A percentile compares a stretch with the other conserved stretches of the same genome.
phyloP scores from a whole-genome alignment of 2,888 invertebrate species.

The Lypha dubia region DNA sequence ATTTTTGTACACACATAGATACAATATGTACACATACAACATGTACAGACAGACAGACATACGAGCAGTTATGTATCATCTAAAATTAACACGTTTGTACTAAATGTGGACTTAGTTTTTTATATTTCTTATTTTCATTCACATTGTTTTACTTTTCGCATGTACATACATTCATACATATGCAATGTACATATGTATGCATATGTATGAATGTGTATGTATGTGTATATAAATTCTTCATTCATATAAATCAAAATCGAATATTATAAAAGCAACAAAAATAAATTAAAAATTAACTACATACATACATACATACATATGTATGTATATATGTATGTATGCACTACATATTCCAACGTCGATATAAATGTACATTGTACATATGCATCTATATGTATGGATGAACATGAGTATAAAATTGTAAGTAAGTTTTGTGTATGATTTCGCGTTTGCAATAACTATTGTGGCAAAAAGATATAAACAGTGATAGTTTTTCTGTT shows the following conservation, averaged over 20 bases:
- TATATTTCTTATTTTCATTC: neutral
- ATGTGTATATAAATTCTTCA: neutral
- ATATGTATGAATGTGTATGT: neutral
- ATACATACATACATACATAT: neutral
- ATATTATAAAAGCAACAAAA: neutral
- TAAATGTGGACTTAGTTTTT: neutral
- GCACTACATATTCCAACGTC: no score
- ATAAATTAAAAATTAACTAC: neutral
- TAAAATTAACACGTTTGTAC: neutral
- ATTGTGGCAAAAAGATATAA: neutral
- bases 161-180: neutral
- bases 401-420: constrained; percentile 5
- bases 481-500: constrained; percentile 41
- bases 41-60: neutral
- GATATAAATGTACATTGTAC: neutral
- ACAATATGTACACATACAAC: neutral
- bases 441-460: neutral
- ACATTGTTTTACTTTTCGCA: neutral
- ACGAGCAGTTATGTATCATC: neutral
- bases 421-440: constrained; percentile 1
- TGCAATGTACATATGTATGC: neutral
- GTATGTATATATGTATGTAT: constrained; percentile 21
- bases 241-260: neutral
- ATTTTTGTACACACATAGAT: no score
- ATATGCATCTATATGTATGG: neutral